Conservation (phyloP, 2,888 invertebrate genomes). For the Oxycera nigricornis region DNA sequence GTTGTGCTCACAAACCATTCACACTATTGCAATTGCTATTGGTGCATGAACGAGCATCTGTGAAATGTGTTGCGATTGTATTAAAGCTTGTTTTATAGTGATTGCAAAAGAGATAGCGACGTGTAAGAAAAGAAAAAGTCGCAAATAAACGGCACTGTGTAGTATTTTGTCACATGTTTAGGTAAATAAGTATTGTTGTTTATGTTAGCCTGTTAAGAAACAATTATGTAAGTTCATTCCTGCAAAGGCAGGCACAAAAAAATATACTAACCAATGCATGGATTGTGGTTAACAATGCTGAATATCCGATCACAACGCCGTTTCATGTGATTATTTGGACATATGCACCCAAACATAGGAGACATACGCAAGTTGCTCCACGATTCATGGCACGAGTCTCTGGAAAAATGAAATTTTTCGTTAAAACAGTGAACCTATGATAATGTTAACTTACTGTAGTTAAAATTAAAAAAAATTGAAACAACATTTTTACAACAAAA, state of each 20-base stretch:
- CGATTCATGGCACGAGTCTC: slow-evolving; percentile 84
- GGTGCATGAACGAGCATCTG: slow-evolving; percentile 6
- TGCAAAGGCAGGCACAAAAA: neutral
- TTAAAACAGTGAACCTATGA: neutral
- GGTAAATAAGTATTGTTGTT: neutral
- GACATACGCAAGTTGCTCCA: slow-evolving; percentile 87
- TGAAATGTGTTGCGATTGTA: slow-evolving; percentile 4
- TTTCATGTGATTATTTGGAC: slow-evolving; percentile 89
- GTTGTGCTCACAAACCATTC: slow-evolving; percentile 6
- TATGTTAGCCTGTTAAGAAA: slow-evolving; percentile 23
- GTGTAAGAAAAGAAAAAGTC: slow-evolving; percentile 9
- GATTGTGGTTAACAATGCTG: slow-evolving; percentile 89
- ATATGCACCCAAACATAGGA: slow-evolving; percentile 92
- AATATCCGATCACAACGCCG: slow-evolving; percentile 87
- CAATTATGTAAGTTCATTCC: neutral
- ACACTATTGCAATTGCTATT: neutral
- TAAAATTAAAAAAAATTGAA: no score
- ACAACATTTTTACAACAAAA: no score
- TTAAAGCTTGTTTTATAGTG: slow-evolving; percentile 10
- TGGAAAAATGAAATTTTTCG: slow-evolving; percentile 57
- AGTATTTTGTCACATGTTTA: slow-evolving; percentile 10
- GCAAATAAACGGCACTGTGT: slow-evolving; percentile 23
- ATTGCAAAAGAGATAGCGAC: slow-evolving; percentile 12
- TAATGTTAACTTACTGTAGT: neutral
- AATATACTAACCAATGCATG: slow-evolving; percentile 91